Conservation (phyloP, 2,797 vertebrate genomes). For the Galago senegalensis region DNA sequence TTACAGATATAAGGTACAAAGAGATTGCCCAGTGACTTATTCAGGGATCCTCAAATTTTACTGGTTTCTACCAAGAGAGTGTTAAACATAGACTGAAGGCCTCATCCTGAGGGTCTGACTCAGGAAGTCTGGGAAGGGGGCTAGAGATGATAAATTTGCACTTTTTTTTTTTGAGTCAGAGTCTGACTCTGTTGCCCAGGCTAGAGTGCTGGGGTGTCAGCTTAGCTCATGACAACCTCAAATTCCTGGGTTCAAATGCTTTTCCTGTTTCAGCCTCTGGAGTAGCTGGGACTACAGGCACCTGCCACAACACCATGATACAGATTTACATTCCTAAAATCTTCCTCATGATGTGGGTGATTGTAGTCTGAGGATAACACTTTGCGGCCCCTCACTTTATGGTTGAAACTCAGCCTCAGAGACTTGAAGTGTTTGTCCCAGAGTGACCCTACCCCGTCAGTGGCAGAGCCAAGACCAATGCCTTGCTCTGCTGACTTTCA, state of each 20-base stretch:
- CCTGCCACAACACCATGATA: no score
- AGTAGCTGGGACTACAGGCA: no score
- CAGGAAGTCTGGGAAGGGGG: not conserved
- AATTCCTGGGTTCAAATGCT: no score
- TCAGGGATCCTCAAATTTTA: not conserved
- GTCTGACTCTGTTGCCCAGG: no score
- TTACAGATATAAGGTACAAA: not conserved
- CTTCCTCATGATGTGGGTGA: not conserved
- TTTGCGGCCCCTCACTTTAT: not conserved
- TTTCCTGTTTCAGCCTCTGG: no score
- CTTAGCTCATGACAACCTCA: no score
- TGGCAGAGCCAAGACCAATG: slow-evolving; percentile 5
- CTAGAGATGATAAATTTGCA: not conserved
- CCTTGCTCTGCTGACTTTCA: slow-evolving; percentile 24
- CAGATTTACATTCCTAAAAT: not conserved
- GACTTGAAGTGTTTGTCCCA: not conserved
- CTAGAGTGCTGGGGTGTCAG: no score
- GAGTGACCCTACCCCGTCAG: not conserved
- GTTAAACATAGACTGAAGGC: not conserved
- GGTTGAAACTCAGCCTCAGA: not conserved
- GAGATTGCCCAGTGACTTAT: not conserved
- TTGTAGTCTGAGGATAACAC: not conserved
- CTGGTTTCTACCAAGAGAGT: not conserved
- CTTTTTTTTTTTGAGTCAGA: no score
- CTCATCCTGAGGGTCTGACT: not conserved